Conservation (phyloP, 2,797 vertebrate species). For the Hypotaenidia philippensis region DNA sequence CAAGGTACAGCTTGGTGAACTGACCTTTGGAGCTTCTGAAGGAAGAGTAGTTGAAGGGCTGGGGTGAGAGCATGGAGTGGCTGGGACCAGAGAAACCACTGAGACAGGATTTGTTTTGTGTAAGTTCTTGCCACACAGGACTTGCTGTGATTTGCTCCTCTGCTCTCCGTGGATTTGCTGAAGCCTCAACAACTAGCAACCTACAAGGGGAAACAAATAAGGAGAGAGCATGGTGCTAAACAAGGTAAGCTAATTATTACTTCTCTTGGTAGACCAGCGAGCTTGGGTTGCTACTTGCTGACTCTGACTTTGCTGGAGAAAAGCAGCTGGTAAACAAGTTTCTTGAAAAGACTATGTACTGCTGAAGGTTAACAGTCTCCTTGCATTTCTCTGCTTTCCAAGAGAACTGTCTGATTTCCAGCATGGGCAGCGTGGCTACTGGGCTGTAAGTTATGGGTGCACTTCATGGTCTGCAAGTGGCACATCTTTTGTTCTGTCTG, state of each 20-base stretch:
- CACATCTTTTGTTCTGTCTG: background rate
- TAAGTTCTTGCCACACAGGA: background rate
- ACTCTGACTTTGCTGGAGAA: background rate
- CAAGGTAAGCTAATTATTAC: background rate
- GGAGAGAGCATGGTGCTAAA: background rate
- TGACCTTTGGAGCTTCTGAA: background rate
- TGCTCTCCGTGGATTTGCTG: background rate
- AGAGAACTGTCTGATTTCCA: background rate
- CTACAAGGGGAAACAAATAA: background rate
- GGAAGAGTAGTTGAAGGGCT: background rate
- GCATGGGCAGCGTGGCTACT: accelerated
- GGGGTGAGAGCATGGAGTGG: background rate
- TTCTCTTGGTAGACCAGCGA: background rate
- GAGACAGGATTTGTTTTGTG: background rate
- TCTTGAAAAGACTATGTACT: background rate
- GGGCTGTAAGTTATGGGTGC: background rate
- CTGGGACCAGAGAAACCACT: accelerated
- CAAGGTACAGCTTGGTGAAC: background rate
- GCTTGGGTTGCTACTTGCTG: background rate
- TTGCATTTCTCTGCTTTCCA: background rate
- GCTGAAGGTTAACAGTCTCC: background rate
- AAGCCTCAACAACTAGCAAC: background rate
- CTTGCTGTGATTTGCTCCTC: background rate
- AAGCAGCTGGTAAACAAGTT: background rate
- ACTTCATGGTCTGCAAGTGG: background rate